A percentile compares a stretch with the other conserved stretches of the same genome.
phyloP scores from a whole-genome alignment of 2,888 invertebrate genomes.

The Catocala fraxini region DNA sequence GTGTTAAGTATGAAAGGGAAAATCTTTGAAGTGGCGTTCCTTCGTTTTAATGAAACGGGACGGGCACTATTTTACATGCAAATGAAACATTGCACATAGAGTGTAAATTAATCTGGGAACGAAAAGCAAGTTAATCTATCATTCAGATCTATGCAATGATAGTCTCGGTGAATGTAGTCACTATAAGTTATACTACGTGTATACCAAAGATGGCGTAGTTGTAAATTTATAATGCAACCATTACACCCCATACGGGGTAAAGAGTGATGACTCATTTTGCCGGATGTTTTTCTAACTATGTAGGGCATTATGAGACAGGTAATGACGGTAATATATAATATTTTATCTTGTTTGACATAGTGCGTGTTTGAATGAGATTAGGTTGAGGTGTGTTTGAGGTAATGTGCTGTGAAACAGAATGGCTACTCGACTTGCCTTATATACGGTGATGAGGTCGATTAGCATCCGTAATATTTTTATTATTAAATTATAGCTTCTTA shows the following conservation, averaged over 20 bases:
- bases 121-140: too few species aligned
- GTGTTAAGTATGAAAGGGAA: too few species aligned
- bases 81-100: not conserved
- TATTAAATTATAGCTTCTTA: too few species aligned
- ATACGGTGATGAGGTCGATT: too few species aligned
- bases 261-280: constrained; percentile 57
- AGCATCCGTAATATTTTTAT: too few species aligned
- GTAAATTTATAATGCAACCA: not conserved
- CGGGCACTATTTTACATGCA: not conserved
- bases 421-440: too few species aligned
- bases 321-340: constrained; percentile 55
- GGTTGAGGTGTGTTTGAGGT: constrained; percentile 3
- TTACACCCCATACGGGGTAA: constrained; percentile 34
- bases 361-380: constrained; percentile 41
- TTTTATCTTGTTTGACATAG: constrained; percentile 66
- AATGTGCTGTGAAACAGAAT: too few species aligned
- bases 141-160: constrained; percentile 18
- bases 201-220: too few species aligned
- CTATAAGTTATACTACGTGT: too few species aligned
- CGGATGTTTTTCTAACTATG: constrained; percentile 77
- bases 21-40: too few species aligned
- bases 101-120: too few species aligned
- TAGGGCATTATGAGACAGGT: constrained; percentile 65
- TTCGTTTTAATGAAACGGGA: too few species aligned
- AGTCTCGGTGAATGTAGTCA: constrained; percentile 13